A percentile compares a stretch with the other conserved stretches of the same genome.
Conservation (phyloP, 1,140 invertebrate genomes). For the Hestina assimilis region DNA sequence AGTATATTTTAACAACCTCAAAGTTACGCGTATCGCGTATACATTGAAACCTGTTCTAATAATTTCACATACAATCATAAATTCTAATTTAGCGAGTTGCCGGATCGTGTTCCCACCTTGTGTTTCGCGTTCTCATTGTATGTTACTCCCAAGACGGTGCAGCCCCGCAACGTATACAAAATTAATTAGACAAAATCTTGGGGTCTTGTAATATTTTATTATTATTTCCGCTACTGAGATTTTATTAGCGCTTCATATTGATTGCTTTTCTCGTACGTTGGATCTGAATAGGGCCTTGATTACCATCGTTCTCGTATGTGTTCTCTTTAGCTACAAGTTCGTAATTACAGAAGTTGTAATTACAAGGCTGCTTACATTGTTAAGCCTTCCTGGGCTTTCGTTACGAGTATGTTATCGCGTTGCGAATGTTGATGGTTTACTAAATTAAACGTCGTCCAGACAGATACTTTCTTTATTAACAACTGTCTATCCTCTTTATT, state of each 20-base stretch:
- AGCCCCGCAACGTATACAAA: slow-evolving; percentile 71
- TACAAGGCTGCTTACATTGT: slow-evolving; percentile 69
- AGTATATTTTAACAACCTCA: not conserved
- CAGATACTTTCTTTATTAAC: slow-evolving; percentile 60
- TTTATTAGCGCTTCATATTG: slow-evolving; percentile 74
- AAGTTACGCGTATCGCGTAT: slow-evolving; percentile 28
- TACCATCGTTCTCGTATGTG: slow-evolving; percentile 59
- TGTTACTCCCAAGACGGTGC: slow-evolving; percentile 70
- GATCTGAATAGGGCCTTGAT: slow-evolving; percentile 72
- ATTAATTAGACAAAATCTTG: slow-evolving; percentile 77
- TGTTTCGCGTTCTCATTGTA: slow-evolving; percentile 64
- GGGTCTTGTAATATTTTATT: slow-evolving; percentile 75
- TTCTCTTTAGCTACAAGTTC: slow-evolving; percentile 59
- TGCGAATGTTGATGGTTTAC: slow-evolving; percentile 64
- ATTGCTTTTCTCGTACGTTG: slow-evolving; percentile 68
- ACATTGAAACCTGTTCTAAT: slow-evolving; percentile 68
- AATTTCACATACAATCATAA: slow-evolving; percentile 77
- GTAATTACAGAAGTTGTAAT: slow-evolving; percentile 76
- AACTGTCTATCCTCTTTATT: slow-evolving; percentile 40
- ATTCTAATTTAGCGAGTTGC: slow-evolving; percentile 73
- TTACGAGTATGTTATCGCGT: slow-evolving; percentile 60
- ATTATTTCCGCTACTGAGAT: slow-evolving; percentile 73
- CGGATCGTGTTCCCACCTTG: slow-evolving; percentile 70
- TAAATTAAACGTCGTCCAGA: slow-evolving; percentile 70
- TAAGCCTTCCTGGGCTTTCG: slow-evolving; percentile 51